phyloP scores from a whole-genome alignment of 2,113 vertebrate species.

The Picathartes gymnocephalus region DNA sequence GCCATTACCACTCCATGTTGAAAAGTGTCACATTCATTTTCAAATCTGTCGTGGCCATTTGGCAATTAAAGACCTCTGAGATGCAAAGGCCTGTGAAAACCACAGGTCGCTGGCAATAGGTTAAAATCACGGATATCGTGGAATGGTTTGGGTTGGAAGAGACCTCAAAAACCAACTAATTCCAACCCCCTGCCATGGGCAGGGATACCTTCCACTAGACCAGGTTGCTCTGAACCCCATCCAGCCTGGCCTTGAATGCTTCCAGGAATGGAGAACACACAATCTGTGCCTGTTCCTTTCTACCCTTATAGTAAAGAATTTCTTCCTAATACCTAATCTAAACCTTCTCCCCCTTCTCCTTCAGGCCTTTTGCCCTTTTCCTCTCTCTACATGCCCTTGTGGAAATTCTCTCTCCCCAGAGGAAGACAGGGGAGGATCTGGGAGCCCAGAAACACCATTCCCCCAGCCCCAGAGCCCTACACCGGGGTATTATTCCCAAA shows the following conservation, averaged over 20 bases:
- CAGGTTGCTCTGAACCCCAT: neutral
- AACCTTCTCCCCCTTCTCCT: neutral
- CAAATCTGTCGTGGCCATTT: neutral
- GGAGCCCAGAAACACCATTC: neutral
- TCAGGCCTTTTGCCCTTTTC: neutral
- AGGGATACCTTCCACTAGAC: neutral
- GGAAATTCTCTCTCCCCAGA: neutral
- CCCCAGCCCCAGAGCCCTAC: neutral
- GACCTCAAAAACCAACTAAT: neutral
- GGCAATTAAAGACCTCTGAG: neutral
- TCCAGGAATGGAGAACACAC: neutral
- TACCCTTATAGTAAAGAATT: neutral
- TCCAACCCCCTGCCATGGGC: neutral
- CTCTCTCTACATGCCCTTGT: neutral
- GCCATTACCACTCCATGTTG: neutral
- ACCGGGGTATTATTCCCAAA: neutral
- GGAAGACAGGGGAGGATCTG: neutral
- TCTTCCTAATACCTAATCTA: neutral
- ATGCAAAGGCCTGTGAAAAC: neutral
- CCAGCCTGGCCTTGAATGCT: neutral
- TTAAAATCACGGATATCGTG: rapidly evolving
- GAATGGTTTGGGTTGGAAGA: neutral
- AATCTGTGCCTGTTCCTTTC: neutral
- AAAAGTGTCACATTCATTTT: neutral
- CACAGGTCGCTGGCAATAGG: rapidly evolving